Percentiles rank a stretch among this genome's conserved stretches.
phyloP scores from a whole-genome alignment of 1,140 invertebrate species.

The Wiebesia pumilae region DNA sequence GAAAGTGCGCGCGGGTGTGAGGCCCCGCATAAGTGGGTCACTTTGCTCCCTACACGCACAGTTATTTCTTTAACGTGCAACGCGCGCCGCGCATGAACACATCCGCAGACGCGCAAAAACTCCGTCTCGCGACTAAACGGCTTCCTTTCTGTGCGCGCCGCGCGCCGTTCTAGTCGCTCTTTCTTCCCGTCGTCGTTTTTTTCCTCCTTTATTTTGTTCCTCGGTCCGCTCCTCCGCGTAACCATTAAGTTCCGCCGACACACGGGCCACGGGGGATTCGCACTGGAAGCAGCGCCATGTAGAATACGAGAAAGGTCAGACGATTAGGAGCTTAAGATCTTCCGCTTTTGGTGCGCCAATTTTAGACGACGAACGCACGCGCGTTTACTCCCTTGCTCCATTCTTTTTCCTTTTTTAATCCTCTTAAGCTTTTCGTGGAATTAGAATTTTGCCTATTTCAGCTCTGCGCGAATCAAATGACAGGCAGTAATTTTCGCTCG shows the following conservation, averaged over 20 bases:
- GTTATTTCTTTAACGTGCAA: conserved; percentile 51
- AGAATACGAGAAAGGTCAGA: conserved; percentile 60
- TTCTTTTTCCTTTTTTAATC: neutral
- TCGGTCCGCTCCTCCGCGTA: neutral
- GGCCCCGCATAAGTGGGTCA: conserved; percentile 60
- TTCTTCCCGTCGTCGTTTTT: neutral
- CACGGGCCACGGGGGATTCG: conserved; percentile 39
- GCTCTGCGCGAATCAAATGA: conserved; percentile 38
- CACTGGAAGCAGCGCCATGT: no score
- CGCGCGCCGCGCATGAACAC: conserved; percentile 55
- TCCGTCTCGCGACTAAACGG: conserved; percentile 33
- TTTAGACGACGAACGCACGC: conserved; percentile 11
- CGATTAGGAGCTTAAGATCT: conserved; percentile 49
- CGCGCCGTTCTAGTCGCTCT: conserved; percentile 7
- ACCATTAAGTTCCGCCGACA: conserved; percentile 7
- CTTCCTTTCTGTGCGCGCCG: conserved; percentile 6
- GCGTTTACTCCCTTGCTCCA: neutral
- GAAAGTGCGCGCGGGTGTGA: neutral
- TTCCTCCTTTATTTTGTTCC: neutral
- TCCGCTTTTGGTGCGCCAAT: conserved; percentile 44
- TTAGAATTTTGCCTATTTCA: conserved; percentile 36
- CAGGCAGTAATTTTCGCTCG: conserved; percentile 38
- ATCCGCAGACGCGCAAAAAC: conserved; percentile 66
- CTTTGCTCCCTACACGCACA: conserved; percentile 59
- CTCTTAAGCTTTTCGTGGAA: conserved; percentile 32